These are phyloP conservation scores for Clamator glandarius DNA, from an alignment of 2,797 vertebrate species.

Conservation along the genomic window DNA sequence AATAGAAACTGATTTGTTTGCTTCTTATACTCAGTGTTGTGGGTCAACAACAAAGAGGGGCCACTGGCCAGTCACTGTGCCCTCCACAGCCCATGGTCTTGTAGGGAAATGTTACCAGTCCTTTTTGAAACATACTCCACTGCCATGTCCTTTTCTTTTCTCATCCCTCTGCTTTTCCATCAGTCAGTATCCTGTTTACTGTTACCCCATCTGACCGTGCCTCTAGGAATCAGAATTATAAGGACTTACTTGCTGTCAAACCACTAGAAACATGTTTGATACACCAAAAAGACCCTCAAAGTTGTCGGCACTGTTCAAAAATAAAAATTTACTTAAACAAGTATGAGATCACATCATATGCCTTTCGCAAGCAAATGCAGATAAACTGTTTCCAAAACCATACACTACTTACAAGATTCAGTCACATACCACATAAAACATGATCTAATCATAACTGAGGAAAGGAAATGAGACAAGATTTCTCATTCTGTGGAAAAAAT, in stretches of 20 bases:
- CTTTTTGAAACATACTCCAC: neutral
- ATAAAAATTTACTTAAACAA: neutral
- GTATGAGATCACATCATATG: fast-evolving
- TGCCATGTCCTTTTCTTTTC: neutral
- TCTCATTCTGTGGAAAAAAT: constrained; percentile 47
- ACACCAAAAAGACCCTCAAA: neutral
- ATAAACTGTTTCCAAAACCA: neutral
- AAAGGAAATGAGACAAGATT: constrained; percentile 40
- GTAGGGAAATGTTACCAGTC: neutral
- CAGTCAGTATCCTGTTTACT: neutral
- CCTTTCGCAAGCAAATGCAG: neutral
- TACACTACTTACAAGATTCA: neutral
- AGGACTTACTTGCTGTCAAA: neutral
- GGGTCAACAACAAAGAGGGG: neutral
- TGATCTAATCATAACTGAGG: neutral
- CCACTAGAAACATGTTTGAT: neutral
- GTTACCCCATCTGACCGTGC: neutral
- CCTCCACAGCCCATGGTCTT: neutral
- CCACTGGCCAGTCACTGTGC: neutral
- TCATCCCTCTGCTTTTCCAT: neutral
- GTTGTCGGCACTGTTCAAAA: neutral
- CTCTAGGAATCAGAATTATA: neutral
- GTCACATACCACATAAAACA: neutral
- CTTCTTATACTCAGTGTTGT: neutral
- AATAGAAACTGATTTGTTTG: neutral